Evolutionary conservation across 2,888 invertebrate genomes (phyloP), one percentile per base, ranked within the genome.

Genomic region (Oeneis ivallda): DNA sequence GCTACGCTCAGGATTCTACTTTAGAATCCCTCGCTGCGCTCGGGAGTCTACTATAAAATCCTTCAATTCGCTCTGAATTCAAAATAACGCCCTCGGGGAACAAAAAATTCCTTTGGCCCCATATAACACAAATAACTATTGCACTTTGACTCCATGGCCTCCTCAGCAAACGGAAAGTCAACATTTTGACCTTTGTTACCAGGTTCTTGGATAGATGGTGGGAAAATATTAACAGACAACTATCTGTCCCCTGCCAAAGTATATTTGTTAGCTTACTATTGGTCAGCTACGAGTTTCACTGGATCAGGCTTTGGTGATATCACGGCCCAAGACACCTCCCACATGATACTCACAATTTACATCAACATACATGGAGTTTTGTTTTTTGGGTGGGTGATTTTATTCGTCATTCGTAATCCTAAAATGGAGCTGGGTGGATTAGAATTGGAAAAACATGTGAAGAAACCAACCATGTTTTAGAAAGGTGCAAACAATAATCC

Each of bases 261-360:
- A 15, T 91, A 89, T 72, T 76, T 92, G 34, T 69, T 92, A 49
- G 92, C 89, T 41, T 86, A 88, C 75, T 92, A 92, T 74, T 92
- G 92, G 91, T 75, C 89, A 4, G 87, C 92, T 2, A 78, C 87
- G 2, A 88, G 88, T 65, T 87, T 92, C 69, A 87, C 88, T 61
- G 88, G 91, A 34, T 88, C 89, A 62, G 92, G 92, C 11, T 91
- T 92, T 67, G 92, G 92, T 62, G 92, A 92, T 74, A 83, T 92
- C 66, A 84, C 83, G 26, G 86, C 92, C 1, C 87, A 91, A 70
- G 86, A 88, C 72, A 80, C 85, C 59, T 71, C 75, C 49, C 87
- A 89, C 74, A 86, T 92, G 83, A 75, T 91, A 60, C 75, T 92
- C 67, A 83, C 87, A 68, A 87, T 88, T 69, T 83, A 87, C 64